Percentiles rank a stretch among this genome's conserved stretches.
Conservation (phyloP, 2,888 invertebrate species). For the Dryadula phaetusa region DNA sequence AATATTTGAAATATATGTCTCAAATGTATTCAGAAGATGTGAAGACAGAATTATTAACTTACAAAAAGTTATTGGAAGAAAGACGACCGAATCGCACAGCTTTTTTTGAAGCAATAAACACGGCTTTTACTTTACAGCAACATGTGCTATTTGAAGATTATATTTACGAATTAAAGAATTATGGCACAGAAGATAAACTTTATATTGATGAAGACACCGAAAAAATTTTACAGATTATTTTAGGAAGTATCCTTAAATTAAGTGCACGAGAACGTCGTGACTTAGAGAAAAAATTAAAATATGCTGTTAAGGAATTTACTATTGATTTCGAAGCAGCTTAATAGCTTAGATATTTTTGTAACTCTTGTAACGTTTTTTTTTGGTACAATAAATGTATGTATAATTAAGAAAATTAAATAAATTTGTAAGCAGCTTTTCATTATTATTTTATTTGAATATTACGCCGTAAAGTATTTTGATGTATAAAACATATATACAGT, state of each 20-base stretch:
- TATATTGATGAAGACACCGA: constrained; percentile 50
- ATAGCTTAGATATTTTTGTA: background rate
- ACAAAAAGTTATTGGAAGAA: constrained; percentile 49
- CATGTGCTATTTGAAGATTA: constrained; percentile 60
- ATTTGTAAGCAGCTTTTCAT: background rate
- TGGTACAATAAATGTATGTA: no score
- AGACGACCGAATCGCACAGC: constrained; percentile 45
- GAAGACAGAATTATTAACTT: constrained; percentile 50
- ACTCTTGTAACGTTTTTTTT: no score
- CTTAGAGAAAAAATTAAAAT: constrained; percentile 51
- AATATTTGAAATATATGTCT: constrained; percentile 52
- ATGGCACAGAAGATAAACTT: constrained; percentile 46
- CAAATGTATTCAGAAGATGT: constrained; percentile 54
- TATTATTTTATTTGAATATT: no score
- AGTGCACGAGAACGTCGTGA: constrained; percentile 47
- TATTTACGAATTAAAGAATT: constrained; percentile 51
- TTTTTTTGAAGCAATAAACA: constrained; percentile 62
- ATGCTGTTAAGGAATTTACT: constrained; percentile 57
- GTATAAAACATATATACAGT: background rate
- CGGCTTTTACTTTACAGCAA: constrained; percentile 57
- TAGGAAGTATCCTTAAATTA: constrained; percentile 46
- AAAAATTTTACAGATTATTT: constrained; percentile 50
- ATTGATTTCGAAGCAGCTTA: constrained; percentile 5
- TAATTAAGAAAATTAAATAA: background rate
- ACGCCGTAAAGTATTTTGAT: background rate